Base-by-base conservation (phyloP, 2,888 invertebrate genomes). In the Criorhina ranunculi region DNA sequence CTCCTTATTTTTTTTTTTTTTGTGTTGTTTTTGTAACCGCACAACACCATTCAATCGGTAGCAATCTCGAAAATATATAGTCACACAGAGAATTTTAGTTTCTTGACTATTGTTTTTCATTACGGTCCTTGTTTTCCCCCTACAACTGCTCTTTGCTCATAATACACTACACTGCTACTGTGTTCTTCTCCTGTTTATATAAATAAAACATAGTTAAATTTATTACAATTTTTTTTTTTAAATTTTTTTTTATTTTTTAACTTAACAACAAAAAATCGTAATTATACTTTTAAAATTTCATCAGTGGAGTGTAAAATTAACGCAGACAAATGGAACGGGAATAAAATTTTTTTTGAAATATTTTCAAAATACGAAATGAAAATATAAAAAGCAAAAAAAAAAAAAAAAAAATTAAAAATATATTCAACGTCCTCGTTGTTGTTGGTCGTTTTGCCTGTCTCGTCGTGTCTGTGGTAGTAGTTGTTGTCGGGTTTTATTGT, bases 101-200 rank as follows among this genome's bases (percentile, higher is more conserved):
- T 82, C 86, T 86, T 86, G 86, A 69, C 76, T 80, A 82, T 87
- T 82, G 87, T 87, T 87, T 87, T 86, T 87, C 87, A 70, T 86
- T 86, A 86, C 86, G 82, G 87, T 87, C 79, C 82, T 82, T 86
- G 72, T 82, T 72, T 75, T 86, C 72, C 76, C 83, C 70, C 73
- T 73, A 62, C 67, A 49, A 42, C 24, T 24, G 24, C 4, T 44
- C 49, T 59, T 59, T 60, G 62, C 55, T 53, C 35, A 53, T 53
- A 53, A 60, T 49, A 57, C 55, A 57, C 64, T 62, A 31, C 57
- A 77, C 44, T 64, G 29, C 24, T 51, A 69, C 67, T 60, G 46
- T 69, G 60, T 55, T 75, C 75, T 62, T 62, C 49, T 59, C 40
- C 40, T 60, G 44, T 49, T 49, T 33, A 64, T 59, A 66, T 51